A percentile compares a stretch with the other conserved stretches of the same genome.
Conservation (phyloP, 2,113 vertebrate genomes). For the Paradoxurus hermaphroditus region DNA sequence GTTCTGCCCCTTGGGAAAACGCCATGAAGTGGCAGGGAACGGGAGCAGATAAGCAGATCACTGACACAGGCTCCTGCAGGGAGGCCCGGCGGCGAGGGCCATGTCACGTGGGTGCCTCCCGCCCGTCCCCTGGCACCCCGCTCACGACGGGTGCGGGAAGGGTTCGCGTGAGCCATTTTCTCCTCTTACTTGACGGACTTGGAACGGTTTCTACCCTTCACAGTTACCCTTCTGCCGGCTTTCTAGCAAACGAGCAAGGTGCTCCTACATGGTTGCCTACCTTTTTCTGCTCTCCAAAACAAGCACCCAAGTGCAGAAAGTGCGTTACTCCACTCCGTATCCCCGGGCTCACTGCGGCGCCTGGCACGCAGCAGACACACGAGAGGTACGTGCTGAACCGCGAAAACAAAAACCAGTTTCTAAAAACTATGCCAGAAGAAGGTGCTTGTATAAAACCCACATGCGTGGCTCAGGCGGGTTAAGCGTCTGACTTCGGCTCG, state of each 20-base stretch:
- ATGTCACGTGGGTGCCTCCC: no score
- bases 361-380: neutral
- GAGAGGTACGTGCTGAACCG: neutral
- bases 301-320: neutral
- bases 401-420: neutral
- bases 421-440: neutral
- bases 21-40: neutral
- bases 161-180: neutral
- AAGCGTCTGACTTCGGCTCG: no score
- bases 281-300: neutral
- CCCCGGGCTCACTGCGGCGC: neutral
- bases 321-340: neutral
- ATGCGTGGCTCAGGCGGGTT: no score
- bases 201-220: neutral
- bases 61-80: neutral
- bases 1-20: neutral
- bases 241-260: neutral
- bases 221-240: neutral
- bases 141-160: neutral
- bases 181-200: neutral
- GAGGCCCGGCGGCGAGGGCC: no score
- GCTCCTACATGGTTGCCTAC: neutral
- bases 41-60: neutral
- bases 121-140: neutral
- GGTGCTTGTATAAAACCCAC: neutral